A percentile compares a stretch with the other conserved stretches of the same genome.
Conservation (phyloP, 1,140 invertebrate genomes). For the Cepaea nemoralis region DNA sequence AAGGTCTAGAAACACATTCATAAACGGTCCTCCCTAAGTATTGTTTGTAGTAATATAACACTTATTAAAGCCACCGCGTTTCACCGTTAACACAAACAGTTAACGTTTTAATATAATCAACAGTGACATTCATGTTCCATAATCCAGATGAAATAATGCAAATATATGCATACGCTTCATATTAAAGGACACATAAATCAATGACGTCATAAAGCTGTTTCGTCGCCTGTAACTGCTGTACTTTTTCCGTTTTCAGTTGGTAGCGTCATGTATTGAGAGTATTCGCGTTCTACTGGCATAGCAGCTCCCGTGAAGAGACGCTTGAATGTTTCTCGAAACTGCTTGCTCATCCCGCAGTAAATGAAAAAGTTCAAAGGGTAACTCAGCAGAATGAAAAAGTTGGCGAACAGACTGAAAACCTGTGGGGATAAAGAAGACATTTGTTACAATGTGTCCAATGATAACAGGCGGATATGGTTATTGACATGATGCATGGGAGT, state of each 20-base stretch:
- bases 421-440: no score
- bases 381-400: constrained; percentile 90
- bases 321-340: constrained; percentile 94
- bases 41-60: no score
- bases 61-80: no score
- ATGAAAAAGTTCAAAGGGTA: constrained; percentile 96
- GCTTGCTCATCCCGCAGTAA: constrained; percentile 93
- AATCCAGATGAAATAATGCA: no score
- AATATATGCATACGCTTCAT: not conserved
- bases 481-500: no score
- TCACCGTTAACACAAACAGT: no score
- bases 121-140: no score
- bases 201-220: constrained; percentile 57
- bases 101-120: no score
- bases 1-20: no score
- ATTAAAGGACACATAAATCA: constrained; percentile 12
- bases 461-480: no score
- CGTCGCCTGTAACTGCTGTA: constrained; percentile 58
- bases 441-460: no score
- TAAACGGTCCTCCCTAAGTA: no score
- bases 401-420: constrained; percentile 75
- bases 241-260: constrained; percentile 65
- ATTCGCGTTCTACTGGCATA: constrained; percentile 60
- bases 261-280: constrained; percentile 66
- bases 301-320: constrained; percentile 79